Evolutionary conservation across 2,888 invertebrate genomes (phyloP).

Genomic region (Craniophora ligustri): DNA sequence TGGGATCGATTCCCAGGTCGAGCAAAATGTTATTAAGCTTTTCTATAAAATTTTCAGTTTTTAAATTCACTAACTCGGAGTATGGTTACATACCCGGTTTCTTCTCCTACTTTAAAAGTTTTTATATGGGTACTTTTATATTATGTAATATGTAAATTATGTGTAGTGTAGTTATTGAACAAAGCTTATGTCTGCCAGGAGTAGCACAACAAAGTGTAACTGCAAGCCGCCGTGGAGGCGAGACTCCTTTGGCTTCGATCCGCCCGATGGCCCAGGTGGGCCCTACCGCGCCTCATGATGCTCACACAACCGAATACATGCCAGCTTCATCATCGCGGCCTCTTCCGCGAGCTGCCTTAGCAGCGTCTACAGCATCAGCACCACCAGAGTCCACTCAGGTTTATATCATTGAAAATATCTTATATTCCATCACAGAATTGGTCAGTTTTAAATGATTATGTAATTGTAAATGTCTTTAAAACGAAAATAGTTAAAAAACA

Average conservation of each 20-base stretch:
- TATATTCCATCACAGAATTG: not conserved
- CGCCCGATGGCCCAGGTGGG: slow-evolving; percentile 95
- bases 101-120: too few species aligned
- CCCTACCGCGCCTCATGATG: slow-evolving; percentile 92
- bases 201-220: slow-evolving; percentile 84
- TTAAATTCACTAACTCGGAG: too few species aligned
- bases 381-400: slow-evolving; percentile 82
- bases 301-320: slow-evolving; percentile 93
- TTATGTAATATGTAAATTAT: too few species aligned
- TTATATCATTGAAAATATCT: not conserved
- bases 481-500: too few species aligned
- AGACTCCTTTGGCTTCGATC: slow-evolving; percentile 96
- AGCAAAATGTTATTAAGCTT: too few species aligned
- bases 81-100: too few species aligned
- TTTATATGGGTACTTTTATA: too few species aligned
- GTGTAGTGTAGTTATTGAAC: not conserved
- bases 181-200: slow-evolving; percentile 59
- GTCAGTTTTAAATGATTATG: too few species aligned
- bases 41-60: too few species aligned
- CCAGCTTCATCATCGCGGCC: slow-evolving; percentile 93
- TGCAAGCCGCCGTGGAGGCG: slow-evolving; percentile 91
- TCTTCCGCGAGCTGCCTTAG: slow-evolving; percentile 89
- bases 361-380: slow-evolving; percentile 89
- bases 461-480: too few species aligned
- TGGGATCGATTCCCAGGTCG: too few species aligned